Base-by-base conservation (phyloP, 2,888 invertebrate species). In the Hofmannophila pseudospretella region DNA sequence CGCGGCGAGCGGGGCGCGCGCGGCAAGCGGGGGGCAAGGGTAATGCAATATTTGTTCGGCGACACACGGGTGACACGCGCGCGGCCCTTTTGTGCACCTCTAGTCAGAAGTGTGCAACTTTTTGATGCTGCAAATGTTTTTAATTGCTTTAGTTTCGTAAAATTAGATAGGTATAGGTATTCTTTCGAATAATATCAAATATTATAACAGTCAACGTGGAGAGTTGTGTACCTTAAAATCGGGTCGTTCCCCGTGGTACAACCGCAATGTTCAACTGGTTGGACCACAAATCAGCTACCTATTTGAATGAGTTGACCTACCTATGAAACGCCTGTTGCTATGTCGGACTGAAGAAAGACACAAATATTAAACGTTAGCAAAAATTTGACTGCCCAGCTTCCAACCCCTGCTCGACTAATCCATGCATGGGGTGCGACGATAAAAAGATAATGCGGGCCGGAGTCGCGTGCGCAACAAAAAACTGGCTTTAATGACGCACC, bases 21-120 rank as follows among this genome's bases (percentile, higher is more conserved):
- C 2, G 45, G 40, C 48, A 47, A 30, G 41, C 11, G 49, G 41
- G 48, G 49, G 50, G 45, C 42, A 48, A 41, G 46, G 58, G 74
- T 73, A 80, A 77, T 76, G 84, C 76, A 79, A 81, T 84, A 82
- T 84, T 85, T 84, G 84, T 76, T 74, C 81, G 65, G 71, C 50
- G 80, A 80, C 80, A 77, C 81, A 81, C 82, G 80, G 73, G 77
- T 66, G 81, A 81, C 81, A 81, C 84, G 74, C 80, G 85, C 57
- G 39, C 46, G 41, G 49, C 47, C 50, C 68, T 59, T 68, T 76
- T 73, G 72, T 77, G 67, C 76, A 77, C 75, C 73, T 80, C 67
- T 48, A 38, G 51, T 31, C 80, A 80, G 81, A 50, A 64, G 67
- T 70, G 7, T 34, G 4, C 7, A 68, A 78, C 72, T 37, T 40